phyloP scores from a whole-genome alignment of 2,888 invertebrate species.

The Lasioglossum morio region DNA sequence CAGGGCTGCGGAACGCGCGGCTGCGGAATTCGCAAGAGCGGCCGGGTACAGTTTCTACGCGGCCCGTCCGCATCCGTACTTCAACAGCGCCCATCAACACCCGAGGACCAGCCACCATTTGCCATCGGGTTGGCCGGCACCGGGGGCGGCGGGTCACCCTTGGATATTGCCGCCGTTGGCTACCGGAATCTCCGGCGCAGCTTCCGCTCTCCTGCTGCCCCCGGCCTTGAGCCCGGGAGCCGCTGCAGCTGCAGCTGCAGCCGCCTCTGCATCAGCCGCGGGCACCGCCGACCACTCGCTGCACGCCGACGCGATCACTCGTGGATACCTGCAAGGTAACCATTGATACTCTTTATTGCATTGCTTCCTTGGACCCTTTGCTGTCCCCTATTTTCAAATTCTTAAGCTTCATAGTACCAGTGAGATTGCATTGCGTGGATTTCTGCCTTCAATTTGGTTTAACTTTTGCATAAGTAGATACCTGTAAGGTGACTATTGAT shows the following conservation, averaged over 20 bases:
- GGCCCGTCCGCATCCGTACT: constrained; percentile 88
- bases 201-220: constrained; percentile 85
- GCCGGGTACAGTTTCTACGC: constrained; percentile 94
- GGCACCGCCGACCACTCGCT: constrained; percentile 87
- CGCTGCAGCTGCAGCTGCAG: constrained; percentile 86
- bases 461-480: constrained; percentile 72
- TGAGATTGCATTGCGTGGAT: neutral
- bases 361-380: neutral
- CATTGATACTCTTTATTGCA: neutral
- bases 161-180: constrained; percentile 81
- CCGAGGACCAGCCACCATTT: constrained; percentile 87
- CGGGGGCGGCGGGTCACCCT: constrained; percentile 86
- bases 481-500: constrained; percentile 76
- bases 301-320: constrained; percentile 82
- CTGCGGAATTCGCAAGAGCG: constrained; percentile 97
- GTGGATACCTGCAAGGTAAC: constrained; percentile 82
- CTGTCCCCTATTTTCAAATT: neutral
- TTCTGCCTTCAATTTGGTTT: neutral
- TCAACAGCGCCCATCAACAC: constrained; percentile 86
- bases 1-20: constrained; percentile 97
- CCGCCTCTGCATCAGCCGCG: constrained; percentile 85
- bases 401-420: neutral
- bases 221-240: constrained; percentile 86
- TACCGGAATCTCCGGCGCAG: constrained; percentile 85
- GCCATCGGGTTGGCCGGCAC: constrained; percentile 87